Evolutionary conservation across 1,140 invertebrate genomes (phyloP), one percentile per base, ranked within the genome.

Genomic region (Heliconius eleuchia): DNA sequence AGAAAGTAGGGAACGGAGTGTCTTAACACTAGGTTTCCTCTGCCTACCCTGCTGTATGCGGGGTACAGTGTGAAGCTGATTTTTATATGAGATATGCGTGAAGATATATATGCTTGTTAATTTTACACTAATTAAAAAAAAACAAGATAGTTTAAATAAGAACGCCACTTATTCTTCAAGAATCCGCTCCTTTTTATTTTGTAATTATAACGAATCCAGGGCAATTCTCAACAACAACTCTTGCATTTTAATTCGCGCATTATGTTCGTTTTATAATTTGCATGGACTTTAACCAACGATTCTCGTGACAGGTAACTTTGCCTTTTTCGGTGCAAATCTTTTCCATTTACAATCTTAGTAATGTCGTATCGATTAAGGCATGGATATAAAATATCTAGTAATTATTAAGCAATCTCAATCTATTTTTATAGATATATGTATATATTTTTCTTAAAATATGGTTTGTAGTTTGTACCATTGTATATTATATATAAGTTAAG

Each of bases 201-300:
- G 80, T 81, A 82, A 83, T 83, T 52, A 74, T 73, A 71, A 79
- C 52, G 72, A 78, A 83, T 81, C 77, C 78, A 78, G 82, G 80
- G 75, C 82, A 78, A 46, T 75, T 37, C 34, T 37, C 34, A 37
- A 71, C 34, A 37, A 71, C 77, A 55, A 66, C 23, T 71, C 75
- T 80, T 80, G 79, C 79, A 80, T 77, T 80, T 80, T 80, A 80
- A 80, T 74, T 73, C 39, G 34, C 71, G 60, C 76, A 78, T 81
- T 83, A 83, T 70, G 77, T 77, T 72, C 73, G 77, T 77, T 76
- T 80, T 77, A 81, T 80, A 78, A 80, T 80, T 83, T 70, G 71
- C 39, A 46, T 77, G 66, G 55, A 77, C 34, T 70, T 79, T 79
- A 75, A 74, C 66, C 57, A 74, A 72, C 60, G 37, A 79, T 72